A percentile compares a stretch with the other conserved stretches of the same genome.
Evolutionary conservation across 1,140 invertebrate genomes (phyloP).

Genomic region (Drosophila ambigua): DNA sequence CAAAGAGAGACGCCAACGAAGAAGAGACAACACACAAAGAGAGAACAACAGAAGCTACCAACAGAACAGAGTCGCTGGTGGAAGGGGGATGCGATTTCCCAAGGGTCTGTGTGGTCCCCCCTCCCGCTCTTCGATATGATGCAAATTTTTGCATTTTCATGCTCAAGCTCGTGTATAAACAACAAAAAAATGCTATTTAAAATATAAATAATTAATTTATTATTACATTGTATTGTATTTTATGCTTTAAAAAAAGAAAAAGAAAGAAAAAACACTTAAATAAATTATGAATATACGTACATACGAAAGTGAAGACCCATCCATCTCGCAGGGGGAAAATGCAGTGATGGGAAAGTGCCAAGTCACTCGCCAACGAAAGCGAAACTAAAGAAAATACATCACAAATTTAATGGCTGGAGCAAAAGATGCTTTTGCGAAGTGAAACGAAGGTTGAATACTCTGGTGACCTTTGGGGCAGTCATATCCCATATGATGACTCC

Average conservation of each 20-base stretch:
- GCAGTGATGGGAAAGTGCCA: conserved; percentile 4
- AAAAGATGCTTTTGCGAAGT: too few species aligned
- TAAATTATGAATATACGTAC: conserved; percentile 34
- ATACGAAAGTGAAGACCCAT: not conserved
- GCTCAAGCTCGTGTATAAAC: conserved; percentile 52
- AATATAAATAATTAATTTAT: conserved; percentile 63
- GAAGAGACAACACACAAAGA: conserved; percentile 7
- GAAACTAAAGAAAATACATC: too few species aligned
- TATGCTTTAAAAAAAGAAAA: conserved; percentile 44
- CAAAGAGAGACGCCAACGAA: not conserved
- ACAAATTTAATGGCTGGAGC: too few species aligned
- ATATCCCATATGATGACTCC: too few species aligned
- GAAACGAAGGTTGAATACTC: too few species aligned
- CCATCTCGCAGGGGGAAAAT: conserved; percentile 9
- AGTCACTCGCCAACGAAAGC: conserved; percentile 15
- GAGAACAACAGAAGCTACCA: conserved; percentile 53
- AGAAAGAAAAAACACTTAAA: conserved; percentile 17
- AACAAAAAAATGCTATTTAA: conserved; percentile 40
- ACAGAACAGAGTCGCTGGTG: conserved; percentile 3
- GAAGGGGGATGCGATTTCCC: too few species aligned
- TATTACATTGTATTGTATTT: conserved; percentile 58
- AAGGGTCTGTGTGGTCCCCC: not conserved
- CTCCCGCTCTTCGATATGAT: conserved; percentile 3
- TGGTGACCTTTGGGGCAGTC: too few species aligned
- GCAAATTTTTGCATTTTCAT: conserved; percentile 23